Evolutionary conservation across 2,797 vertebrate species (phyloP).

Genomic region (Periophthalmus magnuspinnatus): DNA sequence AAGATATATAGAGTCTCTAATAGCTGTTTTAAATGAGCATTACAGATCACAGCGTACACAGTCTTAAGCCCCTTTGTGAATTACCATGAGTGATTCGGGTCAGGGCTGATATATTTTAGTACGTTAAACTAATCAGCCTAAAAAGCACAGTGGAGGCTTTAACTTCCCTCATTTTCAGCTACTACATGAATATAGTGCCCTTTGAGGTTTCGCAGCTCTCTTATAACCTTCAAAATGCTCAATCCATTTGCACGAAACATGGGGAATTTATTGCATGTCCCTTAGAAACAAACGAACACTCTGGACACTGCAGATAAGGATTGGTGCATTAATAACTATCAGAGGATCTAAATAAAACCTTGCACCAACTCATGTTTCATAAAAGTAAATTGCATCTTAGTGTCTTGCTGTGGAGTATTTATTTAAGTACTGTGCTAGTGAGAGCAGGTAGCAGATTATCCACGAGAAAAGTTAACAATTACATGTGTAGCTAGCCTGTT

Average conservation of each 20-base stretch:
- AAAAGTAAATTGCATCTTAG: too few relatives aligned
- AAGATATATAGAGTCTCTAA: not conserved
- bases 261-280: constrained; percentile 14
- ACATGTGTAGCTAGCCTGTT: too few relatives aligned
- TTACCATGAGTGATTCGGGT: constrained; percentile 7
- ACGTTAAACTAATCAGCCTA: constrained; percentile 10
- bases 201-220: constrained; percentile 9
- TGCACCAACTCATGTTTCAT: too few relatives aligned
- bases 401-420: too few relatives aligned
- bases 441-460: too few relatives aligned
- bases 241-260: constrained; percentile 11
- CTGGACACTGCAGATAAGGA: too few relatives aligned
- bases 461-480: too few relatives aligned
- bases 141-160: constrained; percentile 14
- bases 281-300: constrained; percentile 22
- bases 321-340: too few relatives aligned
- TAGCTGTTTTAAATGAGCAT: not conserved
- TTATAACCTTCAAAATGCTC: constrained; percentile 19
- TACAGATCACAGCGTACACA: not conserved
- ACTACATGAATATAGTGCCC: not conserved
- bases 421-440: too few relatives aligned
- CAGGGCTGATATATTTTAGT: constrained; percentile 9
- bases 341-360: too few relatives aligned
- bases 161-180: constrained; percentile 12
- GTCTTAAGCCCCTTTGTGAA: constrained; percentile 9